Evolutionary conservation across 2,797 vertebrate genomes (phyloP).

Genomic region (Pristis pectinata): DNA sequence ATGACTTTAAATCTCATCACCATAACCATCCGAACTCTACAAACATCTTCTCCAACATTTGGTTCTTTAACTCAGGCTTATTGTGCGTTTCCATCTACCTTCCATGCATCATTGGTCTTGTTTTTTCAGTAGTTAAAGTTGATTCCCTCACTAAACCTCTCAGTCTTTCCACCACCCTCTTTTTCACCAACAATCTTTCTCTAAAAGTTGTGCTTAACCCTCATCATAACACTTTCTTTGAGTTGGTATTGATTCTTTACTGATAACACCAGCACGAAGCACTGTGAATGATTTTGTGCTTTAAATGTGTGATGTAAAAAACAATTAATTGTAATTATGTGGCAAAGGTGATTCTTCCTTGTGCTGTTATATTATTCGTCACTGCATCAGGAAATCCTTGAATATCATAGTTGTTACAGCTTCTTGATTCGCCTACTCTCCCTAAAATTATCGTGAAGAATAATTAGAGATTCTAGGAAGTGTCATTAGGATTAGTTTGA

Average conservation of each 20-base stretch:
- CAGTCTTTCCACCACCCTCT: not conserved
- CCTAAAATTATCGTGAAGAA: not conserved
- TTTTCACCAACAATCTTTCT: not conserved
- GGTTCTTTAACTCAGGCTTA: not conserved
- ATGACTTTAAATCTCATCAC: not conserved
- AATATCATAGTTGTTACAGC: not conserved
- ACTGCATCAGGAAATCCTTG: not conserved
- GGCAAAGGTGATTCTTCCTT: not conserved
- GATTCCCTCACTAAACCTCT: not conserved
- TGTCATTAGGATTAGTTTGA: not conserved
- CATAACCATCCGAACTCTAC: not conserved
- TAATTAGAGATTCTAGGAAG: not conserved
- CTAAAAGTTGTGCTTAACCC: not conserved
- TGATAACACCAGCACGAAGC: not conserved
- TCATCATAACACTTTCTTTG: not conserved
- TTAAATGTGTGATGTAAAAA: not conserved
- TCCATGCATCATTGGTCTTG: not conserved
- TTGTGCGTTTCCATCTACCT: not conserved
- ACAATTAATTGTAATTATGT: not conserved
- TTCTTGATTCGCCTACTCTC: not conserved
- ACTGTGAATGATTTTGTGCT: not conserved
- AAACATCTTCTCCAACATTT: not conserved
- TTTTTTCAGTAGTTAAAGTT: not conserved
- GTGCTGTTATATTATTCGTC: too few species aligned
- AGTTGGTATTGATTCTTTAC: too few species aligned